Percentiles rank a stretch among this genome's conserved stretches.
Conservation (phyloP, 2,113 vertebrate genomes). For the Ivindomyrus marchei region DNA sequence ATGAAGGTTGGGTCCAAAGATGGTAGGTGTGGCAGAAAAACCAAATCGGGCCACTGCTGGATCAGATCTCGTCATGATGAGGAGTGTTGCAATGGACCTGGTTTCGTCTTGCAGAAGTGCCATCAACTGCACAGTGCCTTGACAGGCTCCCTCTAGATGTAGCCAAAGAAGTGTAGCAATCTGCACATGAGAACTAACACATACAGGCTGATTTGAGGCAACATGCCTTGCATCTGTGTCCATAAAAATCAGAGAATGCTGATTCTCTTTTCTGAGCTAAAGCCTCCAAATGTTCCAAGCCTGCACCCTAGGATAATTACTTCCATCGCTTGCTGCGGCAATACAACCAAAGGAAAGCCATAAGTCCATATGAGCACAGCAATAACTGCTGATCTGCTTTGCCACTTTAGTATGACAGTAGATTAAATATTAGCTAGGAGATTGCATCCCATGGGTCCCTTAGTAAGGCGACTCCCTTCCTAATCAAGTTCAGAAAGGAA, state of each 20-base stretch:
- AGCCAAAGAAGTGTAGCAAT: background rate
- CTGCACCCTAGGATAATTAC: constrained; percentile 49
- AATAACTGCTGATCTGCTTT: background rate
- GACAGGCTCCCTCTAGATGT: background rate
- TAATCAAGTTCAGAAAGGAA: background rate
- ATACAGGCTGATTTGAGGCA: background rate
- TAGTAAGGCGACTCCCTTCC: background rate
- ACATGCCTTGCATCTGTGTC: background rate
- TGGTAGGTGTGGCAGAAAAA: background rate
- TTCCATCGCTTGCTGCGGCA: constrained; percentile 55
- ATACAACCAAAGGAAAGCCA: constrained; percentile 5
- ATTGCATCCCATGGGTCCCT: background rate
- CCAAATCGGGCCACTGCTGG: background rate
- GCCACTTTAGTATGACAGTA: background rate
- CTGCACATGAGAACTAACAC: background rate
- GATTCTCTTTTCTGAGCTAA: constrained; percentile 27
- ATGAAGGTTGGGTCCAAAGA: constrained; percentile 16
- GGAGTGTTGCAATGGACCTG: background rate
- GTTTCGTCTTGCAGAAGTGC: background rate
- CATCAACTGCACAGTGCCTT: background rate
- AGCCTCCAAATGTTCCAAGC: constrained; percentile 36
- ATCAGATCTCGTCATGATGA: background rate
- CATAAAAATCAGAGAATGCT: constrained; percentile 34
- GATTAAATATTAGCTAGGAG: background rate
- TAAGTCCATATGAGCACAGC: background rate